Conservation (phyloP, 1,140 invertebrate genomes). For the Planococcus citri region DNA sequence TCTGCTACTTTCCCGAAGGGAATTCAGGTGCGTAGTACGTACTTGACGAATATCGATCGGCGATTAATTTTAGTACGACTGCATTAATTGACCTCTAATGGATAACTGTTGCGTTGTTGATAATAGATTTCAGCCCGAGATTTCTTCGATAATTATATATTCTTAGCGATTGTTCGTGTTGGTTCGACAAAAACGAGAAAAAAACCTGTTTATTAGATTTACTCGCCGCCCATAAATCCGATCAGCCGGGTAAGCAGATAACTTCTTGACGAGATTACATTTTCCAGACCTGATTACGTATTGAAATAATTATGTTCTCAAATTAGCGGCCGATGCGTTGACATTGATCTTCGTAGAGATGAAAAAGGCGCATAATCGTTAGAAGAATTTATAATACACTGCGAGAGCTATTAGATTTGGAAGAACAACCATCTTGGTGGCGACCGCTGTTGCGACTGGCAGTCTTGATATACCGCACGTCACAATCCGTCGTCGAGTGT, state of each 20-base stretch:
- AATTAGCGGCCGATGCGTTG: slow-evolving; percentile 37
- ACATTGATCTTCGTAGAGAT: slow-evolving; percentile 82
- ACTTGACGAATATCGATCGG: background rate
- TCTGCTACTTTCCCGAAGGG: slow-evolving; percentile 99
- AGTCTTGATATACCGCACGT: slow-evolving; percentile 62
- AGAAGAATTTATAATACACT: slow-evolving; percentile 56
- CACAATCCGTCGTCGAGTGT: slow-evolving; percentile 67
- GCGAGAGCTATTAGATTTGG: slow-evolving; percentile 54
- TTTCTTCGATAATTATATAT: slow-evolving; percentile 97
- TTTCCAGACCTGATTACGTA: too few relatives aligned
- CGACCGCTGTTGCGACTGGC: slow-evolving; percentile 49
- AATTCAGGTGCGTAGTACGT: slow-evolving; percentile 77
- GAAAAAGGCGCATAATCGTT: slow-evolving; percentile 81
- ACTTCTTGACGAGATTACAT: background rate
- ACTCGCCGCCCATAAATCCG: slow-evolving; percentile 51
- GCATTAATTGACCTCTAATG: background rate
- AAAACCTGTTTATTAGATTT: slow-evolving; percentile 90
- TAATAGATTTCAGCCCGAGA: slow-evolving; percentile 86
- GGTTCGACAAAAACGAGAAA: slow-evolving; percentile 95
- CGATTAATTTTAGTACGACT: background rate
- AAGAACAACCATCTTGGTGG: slow-evolving; percentile 63
- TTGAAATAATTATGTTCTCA: too few relatives aligned
- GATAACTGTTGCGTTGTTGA: too few relatives aligned
- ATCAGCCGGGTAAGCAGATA: slow-evolving; percentile 21
- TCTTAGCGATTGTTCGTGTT: slow-evolving; percentile 95